Evolutionary conservation across 2,888 invertebrate species (phyloP).

Genomic region (Ptilodon capucinus): DNA sequence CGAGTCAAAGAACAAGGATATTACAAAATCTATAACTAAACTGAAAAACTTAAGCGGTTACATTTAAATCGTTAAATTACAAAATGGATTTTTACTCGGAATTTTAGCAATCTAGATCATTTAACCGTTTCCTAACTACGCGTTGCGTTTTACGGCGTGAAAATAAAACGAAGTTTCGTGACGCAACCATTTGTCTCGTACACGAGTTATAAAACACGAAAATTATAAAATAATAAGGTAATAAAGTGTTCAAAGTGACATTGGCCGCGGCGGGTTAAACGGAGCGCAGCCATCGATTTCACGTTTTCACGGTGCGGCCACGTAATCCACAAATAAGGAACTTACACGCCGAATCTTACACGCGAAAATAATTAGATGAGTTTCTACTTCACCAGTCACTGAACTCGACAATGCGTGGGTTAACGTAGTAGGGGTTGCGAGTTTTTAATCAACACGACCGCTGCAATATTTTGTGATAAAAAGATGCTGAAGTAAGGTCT

Average conservation of each 20-base stretch:
- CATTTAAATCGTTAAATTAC: background rate
- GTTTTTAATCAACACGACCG: background rate
- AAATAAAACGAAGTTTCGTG: background rate
- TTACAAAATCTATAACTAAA: background rate
- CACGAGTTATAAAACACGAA: background rate
- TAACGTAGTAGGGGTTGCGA: background rate
- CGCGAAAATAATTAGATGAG: constrained; percentile 23
- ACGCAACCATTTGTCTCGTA: background rate
- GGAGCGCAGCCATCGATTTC: constrained; percentile 36
- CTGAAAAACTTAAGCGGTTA: no score
- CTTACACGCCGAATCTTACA: constrained; percentile 22
- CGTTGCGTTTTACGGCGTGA: background rate
- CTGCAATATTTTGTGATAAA: background rate
- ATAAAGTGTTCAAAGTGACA: constrained; percentile 30
- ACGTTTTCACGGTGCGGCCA: constrained; percentile 34
- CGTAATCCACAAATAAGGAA: constrained; percentile 11
- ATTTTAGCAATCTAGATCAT: background rate
- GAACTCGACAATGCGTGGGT: background rate
- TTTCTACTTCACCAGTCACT: constrained; percentile 3
- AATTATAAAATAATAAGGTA: constrained; percentile 4
- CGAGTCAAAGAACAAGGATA: no score
- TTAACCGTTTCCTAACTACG: background rate
- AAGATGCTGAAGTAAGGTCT: background rate
- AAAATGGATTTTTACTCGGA: background rate
- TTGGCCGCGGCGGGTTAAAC: constrained; percentile 30